A percentile compares a stretch with the other conserved stretches of the same genome.
phyloP scores from a whole-genome alignment of 1,140 invertebrate genomes.

The Pseudomyrmex pallidus region DNA sequence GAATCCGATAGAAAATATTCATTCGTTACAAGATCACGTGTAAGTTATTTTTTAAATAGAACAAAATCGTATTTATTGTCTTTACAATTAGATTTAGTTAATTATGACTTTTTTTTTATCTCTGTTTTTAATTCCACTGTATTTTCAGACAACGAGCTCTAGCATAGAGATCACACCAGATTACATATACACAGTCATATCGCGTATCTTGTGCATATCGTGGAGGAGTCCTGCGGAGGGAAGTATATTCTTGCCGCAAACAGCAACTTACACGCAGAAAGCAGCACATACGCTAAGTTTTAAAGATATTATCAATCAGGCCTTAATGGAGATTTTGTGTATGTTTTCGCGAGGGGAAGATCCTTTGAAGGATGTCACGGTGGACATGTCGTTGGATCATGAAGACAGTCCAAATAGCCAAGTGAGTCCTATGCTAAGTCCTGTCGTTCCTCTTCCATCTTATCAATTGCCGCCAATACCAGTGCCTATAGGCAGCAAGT shows the following conservation, averaged over 20 bases:
- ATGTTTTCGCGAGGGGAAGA: conserved; percentile 88
- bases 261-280: conserved; percentile 85
- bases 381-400: conserved; percentile 82
- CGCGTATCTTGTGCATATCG: conserved; percentile 88
- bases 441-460: conserved; percentile 71
- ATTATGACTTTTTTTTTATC: neutral
- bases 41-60: conserved; percentile 65
- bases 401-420: conserved; percentile 82
- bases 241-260: conserved; percentile 88
- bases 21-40: conserved; percentile 79
- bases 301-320: conserved; percentile 87
- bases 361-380: conserved; percentile 87
- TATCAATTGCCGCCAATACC: conserved; percentile 68
- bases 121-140: conserved; percentile 12
- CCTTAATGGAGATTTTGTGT: conserved; percentile 89
- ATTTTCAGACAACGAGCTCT: conserved; percentile 84
- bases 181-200: conserved; percentile 87
- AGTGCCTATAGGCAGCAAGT: conserved; percentile 79
- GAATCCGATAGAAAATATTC: conserved; percentile 83
- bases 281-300: conserved; percentile 82
- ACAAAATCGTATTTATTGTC: neutral
- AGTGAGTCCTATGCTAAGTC: conserved; percentile 79
- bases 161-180: conserved; percentile 88
- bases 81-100: neutral
- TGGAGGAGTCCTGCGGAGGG: conserved; percentile 88